These are phyloP conservation scores for Myotis findleyi DNA, from an alignment of 2,797 vertebrate species.

Conservation along the genomic window DNA sequence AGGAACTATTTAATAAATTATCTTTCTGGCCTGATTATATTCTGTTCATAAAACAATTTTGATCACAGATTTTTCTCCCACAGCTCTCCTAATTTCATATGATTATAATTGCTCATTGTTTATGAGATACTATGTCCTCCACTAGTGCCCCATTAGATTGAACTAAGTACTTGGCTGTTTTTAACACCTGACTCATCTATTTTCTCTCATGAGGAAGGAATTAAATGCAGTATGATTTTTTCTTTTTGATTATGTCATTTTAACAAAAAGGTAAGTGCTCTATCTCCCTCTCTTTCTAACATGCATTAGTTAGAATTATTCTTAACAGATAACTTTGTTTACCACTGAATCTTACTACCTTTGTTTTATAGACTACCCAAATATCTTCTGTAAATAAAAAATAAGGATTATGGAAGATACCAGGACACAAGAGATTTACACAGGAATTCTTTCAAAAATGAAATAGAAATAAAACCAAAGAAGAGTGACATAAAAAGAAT, in stretches of 20 bases:
- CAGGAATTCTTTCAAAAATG: not conserved
- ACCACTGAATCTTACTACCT: not conserved
- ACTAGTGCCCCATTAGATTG: not conserved
- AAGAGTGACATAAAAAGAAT: not conserved
- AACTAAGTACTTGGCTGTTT: conserved; percentile 17
- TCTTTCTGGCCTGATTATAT: not conserved
- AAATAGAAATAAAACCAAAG: not conserved
- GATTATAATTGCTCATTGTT: not conserved
- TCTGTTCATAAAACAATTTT: not conserved
- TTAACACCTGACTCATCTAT: conserved; percentile 21
- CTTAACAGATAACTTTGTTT: not conserved
- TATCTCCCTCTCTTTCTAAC: not conserved
- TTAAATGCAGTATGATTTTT: not conserved
- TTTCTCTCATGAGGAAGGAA: conserved; percentile 16
- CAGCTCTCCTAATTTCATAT: not conserved
- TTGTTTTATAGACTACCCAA: not conserved
- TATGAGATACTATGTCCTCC: not conserved
- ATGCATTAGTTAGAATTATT: conserved; percentile 16
- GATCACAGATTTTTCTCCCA: not conserved
- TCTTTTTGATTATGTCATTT: not conserved
- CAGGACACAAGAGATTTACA: not conserved
- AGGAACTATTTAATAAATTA: not conserved
- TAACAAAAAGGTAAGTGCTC: not conserved
- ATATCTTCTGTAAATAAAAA: not conserved
- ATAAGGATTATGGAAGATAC: not conserved